Conservation (phyloP, 2,797 vertebrate genomes). For the Novumbra hubbsi region DNA sequence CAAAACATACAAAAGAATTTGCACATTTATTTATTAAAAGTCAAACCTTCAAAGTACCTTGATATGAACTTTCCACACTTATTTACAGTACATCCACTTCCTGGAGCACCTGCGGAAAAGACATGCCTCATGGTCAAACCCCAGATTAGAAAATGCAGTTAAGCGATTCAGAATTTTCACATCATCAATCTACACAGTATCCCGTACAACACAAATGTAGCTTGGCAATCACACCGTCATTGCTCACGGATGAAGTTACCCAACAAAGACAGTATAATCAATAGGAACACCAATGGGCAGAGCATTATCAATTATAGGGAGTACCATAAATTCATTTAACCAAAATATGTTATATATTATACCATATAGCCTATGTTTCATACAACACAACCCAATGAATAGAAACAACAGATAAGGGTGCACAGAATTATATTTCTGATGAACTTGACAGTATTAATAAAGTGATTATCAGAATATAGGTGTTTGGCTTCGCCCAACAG, state of each 20-base stretch:
- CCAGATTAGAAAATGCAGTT: constrained; percentile 79
- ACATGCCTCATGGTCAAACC: constrained; percentile 76
- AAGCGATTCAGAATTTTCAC: constrained; percentile 67
- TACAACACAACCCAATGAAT: constrained; percentile 8
- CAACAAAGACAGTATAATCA: constrained; percentile 11
- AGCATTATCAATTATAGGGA: constrained; percentile 5
- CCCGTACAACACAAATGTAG: constrained; percentile 1
- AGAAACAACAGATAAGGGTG: constrained; percentile 10
- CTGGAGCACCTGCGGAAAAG: constrained; percentile 79
- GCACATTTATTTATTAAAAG: constrained; percentile 86
- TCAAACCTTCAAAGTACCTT: constrained; percentile 85
- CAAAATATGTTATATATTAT: constrained; percentile 15
- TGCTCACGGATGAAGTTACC: neutral
- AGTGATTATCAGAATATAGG: constrained; percentile 15
- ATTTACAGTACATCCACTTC: constrained; percentile 75
- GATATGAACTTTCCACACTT: constrained; percentile 79
- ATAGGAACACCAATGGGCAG: constrained; percentile 3
- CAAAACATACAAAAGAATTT: constrained; percentile 50
- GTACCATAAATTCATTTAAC: constrained; percentile 9
- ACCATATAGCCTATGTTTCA: constrained; percentile 19
- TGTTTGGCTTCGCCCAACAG: neutral
- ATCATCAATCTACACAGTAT: constrained; percentile 9
- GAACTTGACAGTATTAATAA: constrained; percentile 7
- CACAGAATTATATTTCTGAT: neutral
- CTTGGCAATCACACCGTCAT: neutral